Conservation (phyloP, 2,113 vertebrate genomes). For the Peromyscus maniculatus region DNA sequence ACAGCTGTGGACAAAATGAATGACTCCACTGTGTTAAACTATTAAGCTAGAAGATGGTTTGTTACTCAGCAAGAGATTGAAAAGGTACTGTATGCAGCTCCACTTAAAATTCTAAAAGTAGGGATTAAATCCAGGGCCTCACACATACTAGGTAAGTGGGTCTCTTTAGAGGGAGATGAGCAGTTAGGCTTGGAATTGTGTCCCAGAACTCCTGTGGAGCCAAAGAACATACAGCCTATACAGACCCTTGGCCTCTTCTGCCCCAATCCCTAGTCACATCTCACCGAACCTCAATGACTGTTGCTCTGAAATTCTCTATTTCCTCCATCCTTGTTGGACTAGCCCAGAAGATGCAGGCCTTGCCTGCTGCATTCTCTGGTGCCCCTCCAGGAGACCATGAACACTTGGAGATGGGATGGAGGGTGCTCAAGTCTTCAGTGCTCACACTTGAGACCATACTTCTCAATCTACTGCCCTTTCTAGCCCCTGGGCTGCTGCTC, state of each 20-base stretch:
- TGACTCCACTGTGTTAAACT: neutral
- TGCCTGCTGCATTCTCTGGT: neutral
- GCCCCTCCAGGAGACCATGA: neutral
- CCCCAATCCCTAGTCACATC: neutral
- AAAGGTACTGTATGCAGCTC: neutral
- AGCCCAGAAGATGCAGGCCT: neutral
- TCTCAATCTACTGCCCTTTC: neutral
- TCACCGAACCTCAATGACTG: neutral
- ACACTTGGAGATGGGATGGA: neutral
- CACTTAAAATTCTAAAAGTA: neutral
- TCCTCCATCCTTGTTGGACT: neutral
- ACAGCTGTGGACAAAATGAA: neutral
- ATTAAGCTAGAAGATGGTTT: neutral
- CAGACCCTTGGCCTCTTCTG: neutral
- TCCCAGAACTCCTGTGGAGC: neutral
- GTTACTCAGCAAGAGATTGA: neutral
- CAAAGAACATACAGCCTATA: neutral
- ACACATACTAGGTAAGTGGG: neutral
- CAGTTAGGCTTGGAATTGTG: neutral
- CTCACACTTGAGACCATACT: neutral
- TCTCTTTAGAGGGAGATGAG: conserved; percentile 24
- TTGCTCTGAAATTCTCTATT: neutral
- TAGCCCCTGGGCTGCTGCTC: neutral
- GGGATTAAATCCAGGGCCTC: neutral
- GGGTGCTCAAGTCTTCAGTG: neutral